These are phyloP conservation scores for Monopterus albus DNA, from an alignment of 2,113 vertebrate species.

Conservation along the genomic window DNA sequence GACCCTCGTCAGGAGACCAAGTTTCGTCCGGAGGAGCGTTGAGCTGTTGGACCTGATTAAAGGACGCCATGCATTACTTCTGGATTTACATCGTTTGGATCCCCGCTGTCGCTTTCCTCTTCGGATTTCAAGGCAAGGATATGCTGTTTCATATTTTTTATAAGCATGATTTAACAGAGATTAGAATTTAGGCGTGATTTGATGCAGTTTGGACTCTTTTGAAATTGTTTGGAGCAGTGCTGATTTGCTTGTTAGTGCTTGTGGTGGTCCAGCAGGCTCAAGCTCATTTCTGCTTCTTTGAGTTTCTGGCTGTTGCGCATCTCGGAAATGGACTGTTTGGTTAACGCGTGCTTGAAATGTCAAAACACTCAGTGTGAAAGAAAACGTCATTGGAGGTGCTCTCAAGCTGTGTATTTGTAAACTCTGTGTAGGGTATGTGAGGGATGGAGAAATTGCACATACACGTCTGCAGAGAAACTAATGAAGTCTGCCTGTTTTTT, in stretches of 20 bases:
- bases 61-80: constrained; percentile 64
- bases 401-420: no score
- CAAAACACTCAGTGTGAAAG: no score
- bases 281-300: background rate
- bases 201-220: constrained; percentile 20
- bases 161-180: background rate
- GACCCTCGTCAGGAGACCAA: constrained; percentile 20
- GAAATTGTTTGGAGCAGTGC: constrained; percentile 17
- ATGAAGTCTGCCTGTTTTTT: background rate
- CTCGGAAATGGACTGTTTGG: background rate
- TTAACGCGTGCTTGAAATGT: constrained; percentile 27
- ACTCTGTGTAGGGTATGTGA: no score
- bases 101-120: constrained; percentile 56
- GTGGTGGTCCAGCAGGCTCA: background rate
- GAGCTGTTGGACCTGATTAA: constrained; percentile 35
- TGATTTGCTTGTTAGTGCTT: background rate
- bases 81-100: constrained; percentile 71
- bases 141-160: background rate
- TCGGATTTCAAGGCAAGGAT: constrained; percentile 65
- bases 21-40: constrained; percentile 32
- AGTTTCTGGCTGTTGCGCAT: constrained; percentile 26
- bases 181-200: background rate
- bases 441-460: background rate
- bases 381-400: no score
- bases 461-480: background rate